A percentile compares a stretch with the other conserved stretches of the same genome.
Evolutionary conservation across 2,113 vertebrate genomes (phyloP).

Genomic region (Barbus barbus): DNA sequence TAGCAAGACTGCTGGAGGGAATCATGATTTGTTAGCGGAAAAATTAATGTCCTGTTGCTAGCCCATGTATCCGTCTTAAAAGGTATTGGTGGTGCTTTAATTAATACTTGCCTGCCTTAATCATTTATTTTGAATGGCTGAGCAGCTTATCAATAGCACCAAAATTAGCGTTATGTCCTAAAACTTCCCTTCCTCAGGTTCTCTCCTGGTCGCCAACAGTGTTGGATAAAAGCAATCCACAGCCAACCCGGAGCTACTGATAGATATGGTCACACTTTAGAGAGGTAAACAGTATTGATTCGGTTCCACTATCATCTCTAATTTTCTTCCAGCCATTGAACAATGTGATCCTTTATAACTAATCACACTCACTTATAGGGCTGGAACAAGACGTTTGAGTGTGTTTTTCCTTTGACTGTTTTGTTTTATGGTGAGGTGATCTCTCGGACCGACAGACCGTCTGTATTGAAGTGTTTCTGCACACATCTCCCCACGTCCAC

Average conservation of each 20-base stretch:
- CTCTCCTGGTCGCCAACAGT: conserved; percentile 73
- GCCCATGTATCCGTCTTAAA: conserved; percentile 52
- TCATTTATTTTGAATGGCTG: conserved; percentile 68
- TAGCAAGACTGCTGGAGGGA: conserved; percentile 33
- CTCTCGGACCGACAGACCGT: conserved; percentile 61
- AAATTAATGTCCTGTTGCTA: conserved; percentile 42
- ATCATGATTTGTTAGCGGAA: conserved; percentile 37
- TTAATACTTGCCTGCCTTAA: conserved; percentile 65
- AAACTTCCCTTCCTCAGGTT: conserved; percentile 77
- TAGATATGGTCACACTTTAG: conserved; percentile 83
- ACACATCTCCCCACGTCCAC: conserved; percentile 68
- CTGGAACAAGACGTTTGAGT: conserved; percentile 54
- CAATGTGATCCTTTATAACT: conserved; percentile 76
- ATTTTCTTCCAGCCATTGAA: conserved; percentile 74
- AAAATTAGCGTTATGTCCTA: conserved; percentile 71
- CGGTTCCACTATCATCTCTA: conserved; percentile 75
- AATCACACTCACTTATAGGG: conserved; percentile 77
- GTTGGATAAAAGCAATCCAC: conserved; percentile 70
- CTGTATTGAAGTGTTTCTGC: conserved; percentile 73
- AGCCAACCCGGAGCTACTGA: conserved; percentile 73
- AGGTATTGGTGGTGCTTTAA: conserved; percentile 60
- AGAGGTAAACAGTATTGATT: conserved; percentile 83
- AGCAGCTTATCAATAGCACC: conserved; percentile 64
- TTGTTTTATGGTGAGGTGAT: conserved; percentile 55
- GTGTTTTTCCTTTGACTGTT: conserved; percentile 14